Percentiles rank a stretch among this genome's conserved stretches.
These are phyloP conservation scores for Pseudobourletiella spinata DNA, from an alignment of 1,140 invertebrate species.

Conservation along the genomic window DNA sequence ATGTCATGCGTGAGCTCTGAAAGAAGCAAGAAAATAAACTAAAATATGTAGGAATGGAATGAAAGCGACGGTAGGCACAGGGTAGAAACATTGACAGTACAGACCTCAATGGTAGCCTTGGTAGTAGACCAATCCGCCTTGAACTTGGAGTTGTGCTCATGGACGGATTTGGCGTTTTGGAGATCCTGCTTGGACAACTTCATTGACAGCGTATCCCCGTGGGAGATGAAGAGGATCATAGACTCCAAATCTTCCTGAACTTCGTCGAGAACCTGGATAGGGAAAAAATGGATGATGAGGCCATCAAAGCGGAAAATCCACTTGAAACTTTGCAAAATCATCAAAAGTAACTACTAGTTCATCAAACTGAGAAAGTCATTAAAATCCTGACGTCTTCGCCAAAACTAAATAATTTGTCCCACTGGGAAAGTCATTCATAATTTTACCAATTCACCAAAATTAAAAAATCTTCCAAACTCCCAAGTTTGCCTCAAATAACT, in stretches of 20 bases:
- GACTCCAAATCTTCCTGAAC: slow-evolving; percentile 3
- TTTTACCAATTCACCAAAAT: too few species aligned
- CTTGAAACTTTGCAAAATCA: not conserved
- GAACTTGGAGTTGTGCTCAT: not conserved
- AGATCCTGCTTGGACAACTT: slow-evolving; percentile 1
- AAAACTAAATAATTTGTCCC: too few species aligned
- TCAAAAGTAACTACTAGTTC: not conserved
- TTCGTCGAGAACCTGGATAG: not conserved
- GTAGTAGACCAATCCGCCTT: not conserved
- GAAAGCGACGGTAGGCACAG: too few species aligned
- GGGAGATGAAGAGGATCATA: slow-evolving; percentile 4
- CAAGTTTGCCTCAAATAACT: too few species aligned
- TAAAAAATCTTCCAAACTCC: too few species aligned
- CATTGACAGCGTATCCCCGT: slow-evolving; percentile 1
- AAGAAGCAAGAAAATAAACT: not conserved
- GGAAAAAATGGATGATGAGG: too few species aligned
- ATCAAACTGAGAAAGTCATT: not conserved
- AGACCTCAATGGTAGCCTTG: not conserved
- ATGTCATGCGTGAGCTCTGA: not conserved
- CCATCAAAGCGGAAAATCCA: not conserved
- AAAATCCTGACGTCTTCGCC: too few species aligned
- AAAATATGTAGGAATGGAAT: too few species aligned
- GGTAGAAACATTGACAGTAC: too few species aligned
- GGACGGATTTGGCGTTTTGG: not conserved
- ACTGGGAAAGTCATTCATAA: too few species aligned